These are phyloP conservation scores for Drosophila mimica DNA, from an alignment of 2,888 invertebrate species.

Conservation along the genomic window DNA sequence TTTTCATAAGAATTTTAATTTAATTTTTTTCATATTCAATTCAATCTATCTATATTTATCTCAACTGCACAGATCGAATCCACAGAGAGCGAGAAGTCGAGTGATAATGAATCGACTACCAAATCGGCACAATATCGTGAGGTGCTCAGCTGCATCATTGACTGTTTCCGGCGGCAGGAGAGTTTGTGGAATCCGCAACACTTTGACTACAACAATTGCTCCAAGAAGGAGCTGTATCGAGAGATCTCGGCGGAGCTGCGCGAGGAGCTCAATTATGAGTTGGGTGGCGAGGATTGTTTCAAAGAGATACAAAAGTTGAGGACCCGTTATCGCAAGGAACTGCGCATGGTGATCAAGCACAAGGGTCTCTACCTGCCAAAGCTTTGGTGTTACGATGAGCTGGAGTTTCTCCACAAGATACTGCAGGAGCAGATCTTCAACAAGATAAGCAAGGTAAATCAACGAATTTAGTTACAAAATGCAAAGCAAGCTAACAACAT, in stretches of 20 bases:
- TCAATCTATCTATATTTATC: background rate
- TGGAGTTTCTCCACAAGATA: conserved; percentile 76
- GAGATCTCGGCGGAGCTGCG: conserved; percentile 66
- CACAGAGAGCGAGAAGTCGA: conserved; percentile 65
- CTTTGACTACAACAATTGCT: conserved; percentile 62
- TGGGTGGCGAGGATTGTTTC: conserved; percentile 70
- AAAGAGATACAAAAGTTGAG: conserved; percentile 77
- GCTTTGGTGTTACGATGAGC: conserved; percentile 81
- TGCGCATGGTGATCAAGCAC: conserved; percentile 73
- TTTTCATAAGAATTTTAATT: background rate
- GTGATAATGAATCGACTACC: conserved; percentile 63
- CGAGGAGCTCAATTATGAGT: conserved; percentile 62
- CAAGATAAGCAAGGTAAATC: conserved; percentile 71
- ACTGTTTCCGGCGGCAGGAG: conserved; percentile 66
- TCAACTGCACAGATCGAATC: conserved; percentile 30
- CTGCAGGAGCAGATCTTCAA: conserved; percentile 75
- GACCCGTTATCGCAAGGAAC: conserved; percentile 78
- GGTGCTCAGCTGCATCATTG: conserved; percentile 72
- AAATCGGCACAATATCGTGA: conserved; percentile 68
- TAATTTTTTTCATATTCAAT: background rate
- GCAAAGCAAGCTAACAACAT: background rate
- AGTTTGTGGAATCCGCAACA: conserved; percentile 78
- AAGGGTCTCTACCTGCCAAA: conserved; percentile 80
- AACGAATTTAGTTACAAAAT: background rate
- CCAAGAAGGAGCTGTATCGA: conserved; percentile 62